phyloP scores from a whole-genome alignment of 2,113 vertebrate genomes.

The Stomatorhinus ivindoensis region DNA sequence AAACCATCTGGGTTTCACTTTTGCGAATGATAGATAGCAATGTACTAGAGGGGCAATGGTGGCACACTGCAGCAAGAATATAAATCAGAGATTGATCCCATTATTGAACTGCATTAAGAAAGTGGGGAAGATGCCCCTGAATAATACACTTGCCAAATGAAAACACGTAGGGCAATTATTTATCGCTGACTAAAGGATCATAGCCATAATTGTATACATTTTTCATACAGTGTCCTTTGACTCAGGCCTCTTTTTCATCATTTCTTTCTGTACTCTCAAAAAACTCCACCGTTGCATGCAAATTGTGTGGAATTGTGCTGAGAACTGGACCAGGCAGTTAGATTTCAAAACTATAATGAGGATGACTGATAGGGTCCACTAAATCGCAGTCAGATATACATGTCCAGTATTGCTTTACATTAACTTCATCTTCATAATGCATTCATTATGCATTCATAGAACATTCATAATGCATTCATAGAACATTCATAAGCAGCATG shows the following conservation, averaged over 20 bases:
- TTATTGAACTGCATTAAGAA: conserved; percentile 19
- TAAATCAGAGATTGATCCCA: conserved; percentile 18
- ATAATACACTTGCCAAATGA: conserved; percentile 17
- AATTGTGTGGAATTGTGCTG: not conserved
- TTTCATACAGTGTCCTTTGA: conserved; percentile 7
- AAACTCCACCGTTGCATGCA: not conserved
- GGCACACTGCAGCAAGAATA: conserved; percentile 19
- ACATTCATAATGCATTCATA: not conserved
- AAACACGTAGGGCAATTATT: conserved; percentile 17
- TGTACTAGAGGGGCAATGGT: conserved; percentile 7
- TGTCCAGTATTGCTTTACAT: not conserved
- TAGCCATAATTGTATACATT: conserved; percentile 21
- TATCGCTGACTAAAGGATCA: conserved; percentile 17
- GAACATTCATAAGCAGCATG: not conserved
- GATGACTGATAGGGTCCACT: not conserved
- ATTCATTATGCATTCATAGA: not conserved
- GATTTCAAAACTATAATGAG: not conserved
- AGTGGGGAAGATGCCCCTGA: not conserved
- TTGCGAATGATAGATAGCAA: conserved; percentile 25
- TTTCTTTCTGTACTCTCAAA: not conserved
- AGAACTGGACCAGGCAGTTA: not conserved
- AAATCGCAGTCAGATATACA: not conserved
- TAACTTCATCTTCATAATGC: not conserved
- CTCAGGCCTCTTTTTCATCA: not conserved
- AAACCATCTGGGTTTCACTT: conserved; percentile 28